A percentile compares a stretch with the other conserved stretches of the same genome.
Evolutionary conservation across 23 tunicate species (phyloP).

Genomic region (Corella eumyota): DNA sequence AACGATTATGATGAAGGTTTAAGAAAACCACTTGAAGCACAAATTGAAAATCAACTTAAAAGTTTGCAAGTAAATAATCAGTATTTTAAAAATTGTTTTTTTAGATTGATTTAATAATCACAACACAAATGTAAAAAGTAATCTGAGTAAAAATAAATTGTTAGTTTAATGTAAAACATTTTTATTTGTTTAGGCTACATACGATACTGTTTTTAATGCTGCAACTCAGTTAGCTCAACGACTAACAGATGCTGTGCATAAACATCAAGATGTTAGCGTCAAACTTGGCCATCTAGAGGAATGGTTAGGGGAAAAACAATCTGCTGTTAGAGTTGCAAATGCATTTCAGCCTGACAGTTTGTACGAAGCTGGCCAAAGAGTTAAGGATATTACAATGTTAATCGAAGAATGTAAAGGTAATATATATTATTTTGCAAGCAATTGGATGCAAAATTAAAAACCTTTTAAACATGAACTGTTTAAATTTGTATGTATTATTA

Average conservation of each 20-base stretch:
- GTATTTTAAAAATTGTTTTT: neutral
- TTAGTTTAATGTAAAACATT: neutral
- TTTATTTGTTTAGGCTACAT: conserved; percentile 50
- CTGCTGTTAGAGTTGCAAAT: conserved; percentile 20
- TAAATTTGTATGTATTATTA: neutral
- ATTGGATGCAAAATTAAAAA: neutral
- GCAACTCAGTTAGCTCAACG: conserved; percentile 42
- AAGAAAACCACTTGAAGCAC: conserved; percentile 24
- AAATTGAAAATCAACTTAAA: conserved; percentile 30
- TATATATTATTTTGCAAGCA: neutral
- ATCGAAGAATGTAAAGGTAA: conserved; percentile 59
- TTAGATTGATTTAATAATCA: neutral
- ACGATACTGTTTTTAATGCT: conserved; percentile 50
- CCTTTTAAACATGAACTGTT: neutral
- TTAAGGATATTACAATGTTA: conserved; percentile 31
- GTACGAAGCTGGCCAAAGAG: conserved; percentile 41
- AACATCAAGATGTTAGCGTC: conserved; percentile 46
- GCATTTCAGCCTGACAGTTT: conserved; percentile 28
- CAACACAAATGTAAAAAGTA: neutral
- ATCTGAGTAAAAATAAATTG: neutral
- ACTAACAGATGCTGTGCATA: conserved; percentile 27
- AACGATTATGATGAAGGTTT: conserved; percentile 47
- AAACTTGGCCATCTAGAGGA: conserved; percentile 38
- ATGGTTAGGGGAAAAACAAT: conserved; percentile 60
- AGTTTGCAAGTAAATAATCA: conserved; percentile 29